Evolutionary conservation across 2,113 vertebrate genomes (phyloP).

Genomic region (Rutilus rutilus): DNA sequence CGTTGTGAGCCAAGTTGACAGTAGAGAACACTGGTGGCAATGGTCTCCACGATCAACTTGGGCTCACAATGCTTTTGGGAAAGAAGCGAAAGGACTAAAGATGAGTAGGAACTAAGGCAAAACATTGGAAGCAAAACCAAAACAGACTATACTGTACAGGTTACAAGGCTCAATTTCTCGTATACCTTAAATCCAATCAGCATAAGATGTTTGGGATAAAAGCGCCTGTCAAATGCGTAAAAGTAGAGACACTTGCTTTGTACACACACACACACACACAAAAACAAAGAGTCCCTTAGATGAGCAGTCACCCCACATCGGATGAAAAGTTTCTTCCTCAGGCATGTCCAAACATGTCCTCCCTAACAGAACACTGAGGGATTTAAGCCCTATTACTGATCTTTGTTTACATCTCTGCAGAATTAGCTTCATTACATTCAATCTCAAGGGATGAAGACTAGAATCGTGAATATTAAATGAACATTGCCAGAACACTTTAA

Average conservation of each 20-base stretch:
- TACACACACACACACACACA: background rate
- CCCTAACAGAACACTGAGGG: background rate
- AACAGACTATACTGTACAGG: too few species aligned
- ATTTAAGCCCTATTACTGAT: slow-evolving; percentile 3
- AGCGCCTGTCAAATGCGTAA: background rate
- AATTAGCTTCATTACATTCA: slow-evolving; percentile 14
- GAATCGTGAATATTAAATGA: background rate
- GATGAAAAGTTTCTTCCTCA: slow-evolving; percentile 18
- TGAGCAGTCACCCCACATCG: background rate
- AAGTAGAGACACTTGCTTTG: background rate
- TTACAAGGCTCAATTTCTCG: background rate
- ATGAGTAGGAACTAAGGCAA: too few species aligned
- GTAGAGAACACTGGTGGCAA: too few species aligned
- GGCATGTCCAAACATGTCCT: slow-evolving; percentile 16
- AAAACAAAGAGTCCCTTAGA: slow-evolving; percentile 10
- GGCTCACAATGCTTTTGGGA: too few species aligned
- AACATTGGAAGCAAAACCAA: too few species aligned
- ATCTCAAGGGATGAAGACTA: background rate
- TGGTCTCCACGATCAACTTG: too few species aligned
- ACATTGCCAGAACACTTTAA: background rate
- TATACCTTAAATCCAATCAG: background rate
- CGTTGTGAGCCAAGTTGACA: too few species aligned
- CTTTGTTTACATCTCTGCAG: slow-evolving; percentile 30
- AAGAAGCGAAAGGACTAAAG: too few species aligned
- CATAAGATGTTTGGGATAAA: background rate